Percentiles rank a stretch among this genome's conserved stretches.
Conservation (phyloP, 2,113 vertebrate species). For the Erythrolamprus reginae region DNA sequence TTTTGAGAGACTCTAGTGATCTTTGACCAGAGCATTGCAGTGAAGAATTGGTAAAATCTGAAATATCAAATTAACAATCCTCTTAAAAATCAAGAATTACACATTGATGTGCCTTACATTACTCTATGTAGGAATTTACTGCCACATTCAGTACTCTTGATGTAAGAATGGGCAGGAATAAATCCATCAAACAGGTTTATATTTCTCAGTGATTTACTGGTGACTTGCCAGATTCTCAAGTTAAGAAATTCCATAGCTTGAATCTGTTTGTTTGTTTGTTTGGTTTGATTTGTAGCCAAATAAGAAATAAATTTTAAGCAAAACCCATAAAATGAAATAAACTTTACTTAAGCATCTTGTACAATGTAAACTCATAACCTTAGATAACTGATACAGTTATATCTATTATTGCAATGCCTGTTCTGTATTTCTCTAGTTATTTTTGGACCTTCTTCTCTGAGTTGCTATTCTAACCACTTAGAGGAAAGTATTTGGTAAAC, state of each 20-base stretch:
- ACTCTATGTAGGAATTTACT: slow-evolving; percentile 24
- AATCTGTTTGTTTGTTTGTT: slow-evolving; percentile 1
- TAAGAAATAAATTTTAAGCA: neutral
- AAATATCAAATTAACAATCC: slow-evolving; percentile 38
- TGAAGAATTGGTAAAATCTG: slow-evolving; percentile 40
- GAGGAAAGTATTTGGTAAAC: neutral
- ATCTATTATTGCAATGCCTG: neutral
- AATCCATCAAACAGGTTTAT: neutral
- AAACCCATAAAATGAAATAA: neutral
- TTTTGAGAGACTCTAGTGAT: slow-evolving; percentile 51
- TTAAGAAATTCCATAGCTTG: neutral
- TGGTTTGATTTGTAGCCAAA: neutral
- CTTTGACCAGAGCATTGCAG: slow-evolving; percentile 38
- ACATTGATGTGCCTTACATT: slow-evolving; percentile 5
- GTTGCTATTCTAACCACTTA: neutral
- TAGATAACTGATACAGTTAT: neutral
- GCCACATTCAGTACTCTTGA: neutral
- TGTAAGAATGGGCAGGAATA: slow-evolving; percentile 10
- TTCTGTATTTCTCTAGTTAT: neutral
- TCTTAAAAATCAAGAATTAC: slow-evolving; percentile 21
- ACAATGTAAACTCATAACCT: fast-evolving
- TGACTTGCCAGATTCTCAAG: neutral
- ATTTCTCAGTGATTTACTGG: neutral
- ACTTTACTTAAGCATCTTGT: neutral
- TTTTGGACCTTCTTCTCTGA: neutral